Conservation (phyloP, 2,888 invertebrate species). For the Coelopa pilipes region DNA sequence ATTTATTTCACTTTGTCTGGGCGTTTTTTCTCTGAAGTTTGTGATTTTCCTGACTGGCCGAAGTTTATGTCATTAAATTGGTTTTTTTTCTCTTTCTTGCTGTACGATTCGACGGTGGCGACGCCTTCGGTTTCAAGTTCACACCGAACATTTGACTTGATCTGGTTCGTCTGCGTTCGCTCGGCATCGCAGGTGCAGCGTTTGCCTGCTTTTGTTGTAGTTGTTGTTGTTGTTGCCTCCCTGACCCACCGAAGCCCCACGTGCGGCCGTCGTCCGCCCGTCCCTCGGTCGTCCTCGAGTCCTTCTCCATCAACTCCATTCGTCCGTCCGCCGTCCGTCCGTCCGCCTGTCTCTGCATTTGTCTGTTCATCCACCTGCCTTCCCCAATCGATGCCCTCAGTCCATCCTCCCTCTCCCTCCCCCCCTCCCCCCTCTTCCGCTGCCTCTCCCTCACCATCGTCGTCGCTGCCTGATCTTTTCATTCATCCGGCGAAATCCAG, state of each 20-base stretch:
- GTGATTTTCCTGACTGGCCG: background rate
- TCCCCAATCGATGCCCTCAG: background rate
- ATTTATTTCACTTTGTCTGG: no score
- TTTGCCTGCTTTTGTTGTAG: background rate
- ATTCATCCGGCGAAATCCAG: conserved; percentile 4
- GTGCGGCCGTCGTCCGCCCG: background rate
- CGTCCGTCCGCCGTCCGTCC: background rate
- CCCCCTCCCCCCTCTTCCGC: background rate
- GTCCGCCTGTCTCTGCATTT: background rate
- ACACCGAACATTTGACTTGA: background rate
- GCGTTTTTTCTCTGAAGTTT: no score
- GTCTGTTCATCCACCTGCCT: background rate
- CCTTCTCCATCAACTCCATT: no score
- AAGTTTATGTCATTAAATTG: background rate
- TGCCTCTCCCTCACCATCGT: conserved; percentile 20
- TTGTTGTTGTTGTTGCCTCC: conserved; percentile 15
- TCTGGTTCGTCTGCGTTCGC: background rate
- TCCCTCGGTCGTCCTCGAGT: no score
- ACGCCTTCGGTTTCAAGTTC: background rate
- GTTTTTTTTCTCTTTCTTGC: background rate
- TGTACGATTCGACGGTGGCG: no score
- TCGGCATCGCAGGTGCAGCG: conserved; percentile 8
- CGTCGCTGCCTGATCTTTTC: background rate
- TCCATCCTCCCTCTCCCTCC: background rate
- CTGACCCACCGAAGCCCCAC: conserved; percentile 21